Evolutionary conservation across 30 jellyfish, hydroid and myxozoan species (phyloP), one percentile per base, ranked within the genome.

Genomic region (Rhopilema esculentum): DNA sequence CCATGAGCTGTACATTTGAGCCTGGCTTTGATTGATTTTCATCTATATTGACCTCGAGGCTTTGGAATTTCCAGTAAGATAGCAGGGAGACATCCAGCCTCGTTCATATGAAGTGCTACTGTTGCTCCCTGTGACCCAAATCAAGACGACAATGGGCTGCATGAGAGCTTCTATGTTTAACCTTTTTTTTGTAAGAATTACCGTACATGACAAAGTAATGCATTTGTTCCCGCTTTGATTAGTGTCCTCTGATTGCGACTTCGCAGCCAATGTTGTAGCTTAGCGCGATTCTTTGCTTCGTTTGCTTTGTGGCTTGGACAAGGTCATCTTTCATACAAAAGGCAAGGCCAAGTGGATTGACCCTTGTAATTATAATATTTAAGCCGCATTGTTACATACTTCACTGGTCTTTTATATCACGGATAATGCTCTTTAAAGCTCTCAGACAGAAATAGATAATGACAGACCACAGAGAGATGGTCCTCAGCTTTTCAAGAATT

Each of bases 381-480:
- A 49, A 85, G 85, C 88, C 88, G 76, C 85, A 85, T 85, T 85
- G 94, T 85, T 40, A 76, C 84, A 78, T 65, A 75, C 94, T 76
- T 85, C 88, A 78, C 88, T 85, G 77, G 88, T 50, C 88, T 68
- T 85, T 85, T 85, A 85, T 85, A 57, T 85, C 76, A 17, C 51
- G 86, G 94, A 85, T 85, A 85, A 85, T 85, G 63, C 94, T 74
- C 69, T 73, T 85, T 85, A 85, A 85, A 85, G 75, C 94, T 73
- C 94, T 51, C 94, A 85, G 94, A 85, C 94, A 85, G 88, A 85
- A 85, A 85, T 85, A 85, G 94, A 85, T 85, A 85, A 85, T 79
- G 69, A 64, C 79, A 74, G 79, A 85, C 94, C 94, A 61, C 94
- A 85, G 84, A 63, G 88, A 15, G 88, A 74, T 85, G 21, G 94